phyloP scores from a whole-genome alignment of 1,140 invertebrate genomes.

The Drosophila jambulina region DNA sequence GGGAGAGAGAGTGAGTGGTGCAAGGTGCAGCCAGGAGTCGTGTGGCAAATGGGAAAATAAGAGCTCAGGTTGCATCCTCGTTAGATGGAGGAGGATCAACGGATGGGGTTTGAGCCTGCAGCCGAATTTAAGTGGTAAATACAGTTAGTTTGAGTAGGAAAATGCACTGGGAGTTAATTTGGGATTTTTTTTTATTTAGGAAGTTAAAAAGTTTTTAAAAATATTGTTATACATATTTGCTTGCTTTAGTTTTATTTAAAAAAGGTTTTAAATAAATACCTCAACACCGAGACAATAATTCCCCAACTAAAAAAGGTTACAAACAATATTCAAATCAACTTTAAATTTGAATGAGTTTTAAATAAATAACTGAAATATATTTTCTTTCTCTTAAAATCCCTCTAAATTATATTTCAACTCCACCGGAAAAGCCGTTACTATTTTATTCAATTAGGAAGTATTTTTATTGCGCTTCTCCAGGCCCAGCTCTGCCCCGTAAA shows the following conservation, averaged over 20 bases:
- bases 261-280: not conserved
- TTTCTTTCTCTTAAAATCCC: not conserved
- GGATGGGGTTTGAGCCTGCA: constrained; percentile 1
- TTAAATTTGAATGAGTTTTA: not conserved
- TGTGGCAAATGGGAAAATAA: constrained; percentile 48
- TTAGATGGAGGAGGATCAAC: constrained; percentile 1
- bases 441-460: constrained; percentile 22
- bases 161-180: not conserved
- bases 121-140: constrained; percentile 9
- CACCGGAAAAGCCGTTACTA: constrained; percentile 1
- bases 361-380: not conserved
- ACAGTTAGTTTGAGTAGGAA: constrained; percentile 7
- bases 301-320: not conserved
- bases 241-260: not conserved
- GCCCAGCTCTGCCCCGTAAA: constrained; percentile 2
- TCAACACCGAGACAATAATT: not conserved
- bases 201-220: too few species aligned
- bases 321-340: not conserved
- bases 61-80: constrained; percentile 47
- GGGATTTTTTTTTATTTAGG: not conserved
- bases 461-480: constrained; percentile 18
- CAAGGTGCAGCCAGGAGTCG: constrained; percentile 22
- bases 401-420: not conserved
- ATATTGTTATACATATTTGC: too few species aligned
- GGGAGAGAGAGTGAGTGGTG: not conserved